These are phyloP conservation scores for Masnerella sp. DNA, from an alignment of 2,888 invertebrate genomes.

Conservation along the genomic window DNA sequence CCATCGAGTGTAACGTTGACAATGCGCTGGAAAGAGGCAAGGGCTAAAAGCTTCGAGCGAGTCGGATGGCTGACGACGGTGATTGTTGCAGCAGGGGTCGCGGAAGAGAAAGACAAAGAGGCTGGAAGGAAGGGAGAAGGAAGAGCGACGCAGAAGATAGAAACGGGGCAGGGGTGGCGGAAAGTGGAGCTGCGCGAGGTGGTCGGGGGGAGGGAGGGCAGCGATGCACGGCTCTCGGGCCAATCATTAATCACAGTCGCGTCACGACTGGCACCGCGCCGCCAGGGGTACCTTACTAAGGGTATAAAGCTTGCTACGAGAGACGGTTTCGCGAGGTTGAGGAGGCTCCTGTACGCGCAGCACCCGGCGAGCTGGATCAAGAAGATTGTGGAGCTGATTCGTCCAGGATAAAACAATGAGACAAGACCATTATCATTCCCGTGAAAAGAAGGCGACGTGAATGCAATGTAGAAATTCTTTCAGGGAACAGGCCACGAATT, in stretches of 20 bases:
- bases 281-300: constrained; percentile 75
- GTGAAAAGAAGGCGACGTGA: constrained; percentile 41
- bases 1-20: constrained; percentile 47
- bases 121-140: constrained; percentile 33
- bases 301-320: constrained; percentile 67
- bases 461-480: constrained; percentile 41
- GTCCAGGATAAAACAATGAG: constrained; percentile 65
- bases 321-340: constrained; percentile 59
- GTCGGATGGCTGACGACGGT: constrained; percentile 62
- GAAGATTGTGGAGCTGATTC: constrained; percentile 60
- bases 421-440: constrained; percentile 69
- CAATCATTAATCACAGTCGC: constrained; percentile 77
- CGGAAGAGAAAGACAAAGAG: constrained; percentile 63
- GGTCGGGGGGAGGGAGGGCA: constrained; percentile 38
- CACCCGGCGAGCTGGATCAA: constrained; percentile 56
- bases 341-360: constrained; percentile 62
- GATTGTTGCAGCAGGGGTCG: constrained; percentile 65
- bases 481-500: too few species aligned
- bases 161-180: constrained; percentile 57
- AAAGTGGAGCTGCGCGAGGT: constrained; percentile 57
- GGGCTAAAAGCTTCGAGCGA: constrained; percentile 65
- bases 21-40: constrained; percentile 57
- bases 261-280: constrained; percentile 76
- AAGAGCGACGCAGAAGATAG: constrained; percentile 45
- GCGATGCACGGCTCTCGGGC: constrained; percentile 73